Evolutionary conservation across 2,113 vertebrate genomes (phyloP), one percentile per base, ranked within the genome.

Genomic region (Pluvialis apricaria): DNA sequence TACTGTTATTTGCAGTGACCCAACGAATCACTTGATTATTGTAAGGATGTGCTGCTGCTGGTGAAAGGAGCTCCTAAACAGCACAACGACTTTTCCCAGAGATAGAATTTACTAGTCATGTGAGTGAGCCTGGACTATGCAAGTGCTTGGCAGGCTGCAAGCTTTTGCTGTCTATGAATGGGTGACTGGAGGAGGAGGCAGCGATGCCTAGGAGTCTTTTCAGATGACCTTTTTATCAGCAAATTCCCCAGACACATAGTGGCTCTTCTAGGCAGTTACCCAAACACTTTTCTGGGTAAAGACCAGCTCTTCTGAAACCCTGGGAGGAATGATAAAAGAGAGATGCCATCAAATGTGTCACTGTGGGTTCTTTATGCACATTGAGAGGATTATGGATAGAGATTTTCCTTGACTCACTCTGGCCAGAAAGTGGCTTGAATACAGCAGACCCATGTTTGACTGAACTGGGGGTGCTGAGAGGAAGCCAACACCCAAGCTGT

Each of bases 61-160:
- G 36, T 17, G 40, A 51, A 69, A 88, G 40, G 10, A 66, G 19
- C 3, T 81, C 45, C 16, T 36, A 42, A 52, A 64, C 7, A 31
- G 40, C 71, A n/a, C 44, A 34, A 45, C 3, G 40, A 45, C n/a
- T 28, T 92, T 82, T 77, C 31, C 42, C 66, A 55, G 40, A 40
- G 42, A 52, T 34, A 66, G 18, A 40, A 28, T 44, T 88, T 66
- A 16, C 26, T 32, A 49, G 15, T 40, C 24, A 9, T 4, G 4
- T 32, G 36, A 90, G 45, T 0, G 0, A 90, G 31, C 19, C 32
- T 5, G 2, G 17, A 47, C 40, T 71, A 25, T 42, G 22, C 1
- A 1, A 73, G 45, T 0, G 0, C 22, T 73, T 86, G 68, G 36
- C 72, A 94, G 64, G 36, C 76, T 70, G 28, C 0, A 3, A 60